These are phyloP conservation scores for Platichthys stellatus DNA, from an alignment of 2,113 vertebrate genomes.

Conservation along the genomic window DNA sequence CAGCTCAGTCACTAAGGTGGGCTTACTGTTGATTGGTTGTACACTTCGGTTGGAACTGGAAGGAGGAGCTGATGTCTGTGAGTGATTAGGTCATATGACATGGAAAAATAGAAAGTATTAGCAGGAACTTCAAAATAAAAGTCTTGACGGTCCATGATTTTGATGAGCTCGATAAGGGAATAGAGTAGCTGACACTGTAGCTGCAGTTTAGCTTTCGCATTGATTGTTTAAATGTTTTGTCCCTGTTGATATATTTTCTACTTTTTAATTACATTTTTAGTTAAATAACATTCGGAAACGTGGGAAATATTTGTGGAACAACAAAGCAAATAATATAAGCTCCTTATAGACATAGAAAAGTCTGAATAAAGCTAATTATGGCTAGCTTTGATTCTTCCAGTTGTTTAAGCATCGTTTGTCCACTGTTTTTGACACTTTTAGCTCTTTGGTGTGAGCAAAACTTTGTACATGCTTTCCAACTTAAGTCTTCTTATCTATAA, in stretches of 20 bases:
- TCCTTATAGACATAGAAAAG: too few species aligned
- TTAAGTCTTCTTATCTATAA: not conserved
- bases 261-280: not conserved
- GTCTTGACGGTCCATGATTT: not conserved
- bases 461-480: not conserved
- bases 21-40: not conserved
- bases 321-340: not conserved
- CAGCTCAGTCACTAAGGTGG: not conserved
- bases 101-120: not conserved
- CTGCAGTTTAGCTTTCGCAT: too few species aligned
- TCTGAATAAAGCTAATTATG: too few species aligned
- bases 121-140: slow-evolving; percentile 11
- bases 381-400: too few species aligned
- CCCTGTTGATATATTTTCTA: too few species aligned
- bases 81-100: not conserved
- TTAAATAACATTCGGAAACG: not conserved
- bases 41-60: not conserved
- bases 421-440: too few species aligned
- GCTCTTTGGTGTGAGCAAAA: too few species aligned
- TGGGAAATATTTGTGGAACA: not conserved
- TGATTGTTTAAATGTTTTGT: not conserved
- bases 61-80: not conserved
- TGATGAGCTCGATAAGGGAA: too few species aligned
- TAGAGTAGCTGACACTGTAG: too few species aligned
- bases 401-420: too few species aligned